Conservation (phyloP, 1,140 invertebrate genomes). For the Temnothorax nylanderi region DNA sequence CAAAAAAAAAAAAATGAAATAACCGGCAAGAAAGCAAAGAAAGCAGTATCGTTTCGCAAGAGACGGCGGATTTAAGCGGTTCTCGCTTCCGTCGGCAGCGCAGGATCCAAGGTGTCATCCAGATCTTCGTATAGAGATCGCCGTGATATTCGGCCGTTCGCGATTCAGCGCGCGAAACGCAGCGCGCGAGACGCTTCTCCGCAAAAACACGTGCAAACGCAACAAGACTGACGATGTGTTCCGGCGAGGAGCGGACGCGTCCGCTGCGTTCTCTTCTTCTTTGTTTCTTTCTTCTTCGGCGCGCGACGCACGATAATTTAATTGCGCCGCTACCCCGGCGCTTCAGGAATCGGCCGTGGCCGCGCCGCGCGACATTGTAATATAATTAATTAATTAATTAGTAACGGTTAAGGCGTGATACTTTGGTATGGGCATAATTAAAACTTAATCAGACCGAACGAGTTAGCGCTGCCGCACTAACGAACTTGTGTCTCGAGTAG, state of each 20-base stretch:
- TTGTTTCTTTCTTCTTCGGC: background rate
- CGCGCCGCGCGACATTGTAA: slow-evolving; percentile 66
- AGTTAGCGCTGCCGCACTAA: slow-evolving; percentile 53
- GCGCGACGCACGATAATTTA: slow-evolving; percentile 65
- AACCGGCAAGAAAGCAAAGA: background rate
- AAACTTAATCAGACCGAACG: slow-evolving; percentile 70
- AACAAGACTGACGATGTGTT: slow-evolving; percentile 77
- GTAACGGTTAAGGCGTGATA: slow-evolving; percentile 73
- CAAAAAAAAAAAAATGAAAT: background rate
- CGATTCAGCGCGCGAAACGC: slow-evolving; percentile 20
- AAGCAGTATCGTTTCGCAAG: background rate
- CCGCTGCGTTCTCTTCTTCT: slow-evolving; percentile 31
- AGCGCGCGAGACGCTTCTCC: slow-evolving; percentile 22
- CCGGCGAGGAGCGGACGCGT: slow-evolving; percentile 46
- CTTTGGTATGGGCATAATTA: slow-evolving; percentile 74
- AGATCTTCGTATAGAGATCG: slow-evolving; percentile 45
- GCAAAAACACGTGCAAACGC: slow-evolving; percentile 70
- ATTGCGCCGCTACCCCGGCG: slow-evolving; percentile 50
- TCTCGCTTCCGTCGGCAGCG: background rate
- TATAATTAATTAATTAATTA: slow-evolving; percentile 69
- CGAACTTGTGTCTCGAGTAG: slow-evolving; percentile 55
- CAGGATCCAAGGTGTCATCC: slow-evolving; percentile 11
- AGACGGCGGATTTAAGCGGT: background rate
- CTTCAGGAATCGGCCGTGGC: slow-evolving; percentile 20
- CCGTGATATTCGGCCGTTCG: slow-evolving; percentile 5